Evolutionary conservation across 2,888 invertebrate species (phyloP).

Genomic region (Drosophila ezoana): DNA sequence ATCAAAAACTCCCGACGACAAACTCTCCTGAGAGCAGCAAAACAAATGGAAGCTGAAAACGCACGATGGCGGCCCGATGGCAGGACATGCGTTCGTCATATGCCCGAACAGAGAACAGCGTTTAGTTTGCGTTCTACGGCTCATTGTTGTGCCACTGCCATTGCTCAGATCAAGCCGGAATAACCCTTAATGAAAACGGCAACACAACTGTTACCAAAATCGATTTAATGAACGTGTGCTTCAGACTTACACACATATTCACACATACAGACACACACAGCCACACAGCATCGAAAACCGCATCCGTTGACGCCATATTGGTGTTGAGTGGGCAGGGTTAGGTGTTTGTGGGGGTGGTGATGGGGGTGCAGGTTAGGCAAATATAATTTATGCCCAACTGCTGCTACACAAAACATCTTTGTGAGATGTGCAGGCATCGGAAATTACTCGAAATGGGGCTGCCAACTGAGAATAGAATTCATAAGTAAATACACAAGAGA

Average conservation of each 20-base stretch:
- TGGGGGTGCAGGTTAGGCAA: conserved; percentile 35
- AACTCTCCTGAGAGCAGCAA: conserved; percentile 72
- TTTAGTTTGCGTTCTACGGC: conserved; percentile 49
- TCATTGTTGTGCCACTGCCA: conserved; percentile 53
- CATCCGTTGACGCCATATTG: conserved; percentile 76
- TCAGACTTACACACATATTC: conserved; percentile 22
- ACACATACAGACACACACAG: conserved; percentile 17
- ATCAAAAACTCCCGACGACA: conserved; percentile 73
- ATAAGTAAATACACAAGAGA: conserved; percentile 4
- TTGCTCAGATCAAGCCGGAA: conserved; percentile 74
- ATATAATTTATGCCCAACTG: conserved; percentile 74
- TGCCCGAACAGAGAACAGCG: conserved; percentile 26
- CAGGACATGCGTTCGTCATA: conserved; percentile 42
- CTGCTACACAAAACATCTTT: conserved; percentile 42
- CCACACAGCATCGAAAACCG: conserved; percentile 41
- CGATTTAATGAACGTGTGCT: conserved; percentile 73
- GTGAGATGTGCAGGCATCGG: conserved; percentile 34
- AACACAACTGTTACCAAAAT: conserved; percentile 78
- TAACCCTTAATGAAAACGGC: conserved; percentile 79
- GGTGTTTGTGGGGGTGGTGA: not conserved
- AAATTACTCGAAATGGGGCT: conserved; percentile 45
- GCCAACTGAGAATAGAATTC: conserved; percentile 38
- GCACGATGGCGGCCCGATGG: conserved; percentile 46
- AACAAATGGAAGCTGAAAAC: conserved; percentile 68
- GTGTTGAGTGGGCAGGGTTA: conserved; percentile 21